Percentiles rank a stretch among this genome's conserved stretches.
Evolutionary conservation across 2,888 invertebrate species (phyloP).

Genomic region (Zygothrica quintamaculata): DNA sequence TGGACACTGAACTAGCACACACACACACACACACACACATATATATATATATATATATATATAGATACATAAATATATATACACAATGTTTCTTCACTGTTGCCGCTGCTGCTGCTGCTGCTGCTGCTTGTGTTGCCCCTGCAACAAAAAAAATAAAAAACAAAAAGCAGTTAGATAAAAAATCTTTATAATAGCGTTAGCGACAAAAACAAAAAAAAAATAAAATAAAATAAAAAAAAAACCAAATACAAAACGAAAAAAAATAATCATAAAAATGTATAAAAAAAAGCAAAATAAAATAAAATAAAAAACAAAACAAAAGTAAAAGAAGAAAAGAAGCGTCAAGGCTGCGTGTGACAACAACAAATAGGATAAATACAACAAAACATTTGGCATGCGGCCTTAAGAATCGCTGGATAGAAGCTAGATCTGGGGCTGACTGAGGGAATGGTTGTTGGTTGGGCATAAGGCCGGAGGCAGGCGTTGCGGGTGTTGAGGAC

Average conservation of each 20-base stretch:
- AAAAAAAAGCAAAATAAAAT: constrained; percentile 35
- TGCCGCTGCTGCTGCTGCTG: constrained; percentile 2
- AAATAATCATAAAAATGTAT: constrained; percentile 12
- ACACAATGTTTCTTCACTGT: no score
- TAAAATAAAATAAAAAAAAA: constrained; percentile 12
- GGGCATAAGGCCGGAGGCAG: background rate
- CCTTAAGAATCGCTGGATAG: constrained; percentile 51
- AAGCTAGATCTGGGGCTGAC: constrained; percentile 16
- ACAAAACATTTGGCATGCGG: constrained; percentile 60
- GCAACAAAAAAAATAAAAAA: constrained; percentile 57
- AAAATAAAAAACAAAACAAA: background rate
- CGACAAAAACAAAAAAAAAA: constrained; percentile 22
- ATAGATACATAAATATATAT: no score
- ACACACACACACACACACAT: no score
- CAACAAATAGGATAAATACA: constrained; percentile 52
- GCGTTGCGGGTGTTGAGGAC: no score
- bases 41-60: no score
- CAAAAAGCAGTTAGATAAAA: constrained; percentile 77
- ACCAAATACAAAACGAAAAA: constrained; percentile 10
- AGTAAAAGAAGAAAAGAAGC: constrained; percentile 36
- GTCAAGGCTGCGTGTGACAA: constrained; percentile 72
- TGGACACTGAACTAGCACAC: constrained; percentile 1
- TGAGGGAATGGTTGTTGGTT: constrained; percentile 1
- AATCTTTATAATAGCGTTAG: constrained; percentile 71
- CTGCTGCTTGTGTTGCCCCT: no score